Evolutionary conservation across 2,888 invertebrate genomes (phyloP).

Genomic region (Tiliacea citrago): DNA sequence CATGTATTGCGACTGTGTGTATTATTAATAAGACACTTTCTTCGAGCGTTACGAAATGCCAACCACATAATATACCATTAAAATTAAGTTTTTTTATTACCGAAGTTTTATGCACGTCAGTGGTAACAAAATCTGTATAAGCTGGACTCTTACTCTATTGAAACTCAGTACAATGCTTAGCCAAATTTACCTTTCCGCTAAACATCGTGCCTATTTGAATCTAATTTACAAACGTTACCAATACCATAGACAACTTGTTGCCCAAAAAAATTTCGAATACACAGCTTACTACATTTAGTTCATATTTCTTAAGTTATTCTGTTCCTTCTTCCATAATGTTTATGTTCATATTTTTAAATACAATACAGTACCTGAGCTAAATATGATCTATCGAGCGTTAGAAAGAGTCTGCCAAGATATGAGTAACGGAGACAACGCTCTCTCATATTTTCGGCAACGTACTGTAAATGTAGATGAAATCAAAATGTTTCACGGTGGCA

Average conservation of each 20-base stretch:
- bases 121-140: background rate
- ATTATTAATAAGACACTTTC: background rate
- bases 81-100: background rate
- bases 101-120: background rate
- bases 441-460: background rate
- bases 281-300: constrained; percentile 4
- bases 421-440: background rate
- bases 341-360: constrained; percentile 28
- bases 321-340: constrained; percentile 43
- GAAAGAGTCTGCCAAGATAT: background rate
- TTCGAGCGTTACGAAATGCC: background rate
- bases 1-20: background rate
- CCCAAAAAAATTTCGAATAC: background rate
- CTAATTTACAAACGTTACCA: background rate
- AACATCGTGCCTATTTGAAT: background rate
- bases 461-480: constrained; percentile 15
- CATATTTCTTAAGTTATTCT: constrained; percentile 28
- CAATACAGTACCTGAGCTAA: background rate
- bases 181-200: background rate
- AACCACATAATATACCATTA: no score
- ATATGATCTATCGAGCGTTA: background rate
- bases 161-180: background rate
- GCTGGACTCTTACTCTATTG: background rate
- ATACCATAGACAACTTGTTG: background rate
- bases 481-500: constrained; percentile 55